Base-by-base conservation (phyloP, 2,888 invertebrate genomes). In the Acronicta psi region DNA sequence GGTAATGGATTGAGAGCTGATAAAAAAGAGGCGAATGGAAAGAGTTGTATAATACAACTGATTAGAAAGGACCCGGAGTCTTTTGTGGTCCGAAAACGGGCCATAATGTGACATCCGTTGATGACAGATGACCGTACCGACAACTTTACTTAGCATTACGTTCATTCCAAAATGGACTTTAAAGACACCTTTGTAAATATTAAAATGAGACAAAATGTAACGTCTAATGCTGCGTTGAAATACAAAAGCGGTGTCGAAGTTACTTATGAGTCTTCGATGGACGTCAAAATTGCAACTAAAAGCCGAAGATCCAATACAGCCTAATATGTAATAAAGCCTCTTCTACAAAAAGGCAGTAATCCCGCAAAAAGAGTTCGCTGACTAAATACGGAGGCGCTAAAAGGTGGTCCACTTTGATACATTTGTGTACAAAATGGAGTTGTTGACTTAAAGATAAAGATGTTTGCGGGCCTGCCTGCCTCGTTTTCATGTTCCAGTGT, bases 361-460 rank as follows among this genome's bases (percentile, higher is more conserved):
- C 44, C 57, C 34, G 55, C 69, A 75, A 84, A 85, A 87, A 82
- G 85, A 84, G 80, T 83, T 83, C 74, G 50, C 66, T 82, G 75
- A 80, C 76, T 80, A 85, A 89, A 90, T 86, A 86, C 90, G 66
- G 91, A 91, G 92, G 91, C 90, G 91, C 89, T 91, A 92, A 91
- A 90, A 92, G 88, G 88, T 86, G 86, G 86, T 85, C 84, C 79
- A 72, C 70, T 80, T 82, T 81, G 81, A 81, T 83, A 81, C 75
- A 74, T 84, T 83, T 78, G 68, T 75, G 70, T 72, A 63, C 55
- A 58, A 53, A 44, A 73, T 86, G 47, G 40, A 71, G 37, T 36
- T 71, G 80, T 88, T 88, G 82, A 86, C 80, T 83, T 75, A 54
- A 64, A 45, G 82, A 86, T 89, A 86, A 88, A 86, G 77, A 86